phyloP scores from a whole-genome alignment of 2,797 vertebrate genomes.

The Rhynchonycteris naso region DNA sequence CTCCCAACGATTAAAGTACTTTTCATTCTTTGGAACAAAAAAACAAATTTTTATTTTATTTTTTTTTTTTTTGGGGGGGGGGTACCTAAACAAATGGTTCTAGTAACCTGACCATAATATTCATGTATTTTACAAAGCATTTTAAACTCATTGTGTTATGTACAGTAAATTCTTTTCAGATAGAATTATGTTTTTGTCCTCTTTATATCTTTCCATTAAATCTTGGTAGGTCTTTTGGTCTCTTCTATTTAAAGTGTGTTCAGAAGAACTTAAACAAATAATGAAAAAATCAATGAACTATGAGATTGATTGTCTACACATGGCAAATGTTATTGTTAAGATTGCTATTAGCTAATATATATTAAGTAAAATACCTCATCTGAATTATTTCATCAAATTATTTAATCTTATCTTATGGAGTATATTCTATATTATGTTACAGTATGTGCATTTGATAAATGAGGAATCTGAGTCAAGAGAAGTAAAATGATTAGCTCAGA shows the following conservation, averaged over 20 bases:
- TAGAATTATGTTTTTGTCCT: neutral
- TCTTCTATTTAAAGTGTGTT: neutral
- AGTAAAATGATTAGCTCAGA: neutral
- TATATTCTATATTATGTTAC: neutral
- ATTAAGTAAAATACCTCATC: neutral
- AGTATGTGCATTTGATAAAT: neutral
- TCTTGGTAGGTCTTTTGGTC: neutral
- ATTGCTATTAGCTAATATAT: neutral
- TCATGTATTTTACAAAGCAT: neutral
- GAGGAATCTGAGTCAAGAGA: neutral
- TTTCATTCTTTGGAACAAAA: neutral
- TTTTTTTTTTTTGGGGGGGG: no score
- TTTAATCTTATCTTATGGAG: neutral
- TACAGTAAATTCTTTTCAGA: neutral
- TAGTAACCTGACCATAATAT: neutral
- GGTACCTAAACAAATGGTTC: neutral
- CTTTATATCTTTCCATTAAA: neutral
- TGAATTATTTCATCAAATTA: neutral
- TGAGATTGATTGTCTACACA: neutral
- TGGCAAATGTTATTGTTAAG: neutral
- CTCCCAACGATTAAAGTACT: neutral
- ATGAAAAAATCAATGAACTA: neutral
- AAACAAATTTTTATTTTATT: neutral
- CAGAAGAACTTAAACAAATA: neutral
- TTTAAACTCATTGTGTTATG: neutral